Conservation (phyloP, 1,140 invertebrate species). For the Leptinotarsa defecta region DNA sequence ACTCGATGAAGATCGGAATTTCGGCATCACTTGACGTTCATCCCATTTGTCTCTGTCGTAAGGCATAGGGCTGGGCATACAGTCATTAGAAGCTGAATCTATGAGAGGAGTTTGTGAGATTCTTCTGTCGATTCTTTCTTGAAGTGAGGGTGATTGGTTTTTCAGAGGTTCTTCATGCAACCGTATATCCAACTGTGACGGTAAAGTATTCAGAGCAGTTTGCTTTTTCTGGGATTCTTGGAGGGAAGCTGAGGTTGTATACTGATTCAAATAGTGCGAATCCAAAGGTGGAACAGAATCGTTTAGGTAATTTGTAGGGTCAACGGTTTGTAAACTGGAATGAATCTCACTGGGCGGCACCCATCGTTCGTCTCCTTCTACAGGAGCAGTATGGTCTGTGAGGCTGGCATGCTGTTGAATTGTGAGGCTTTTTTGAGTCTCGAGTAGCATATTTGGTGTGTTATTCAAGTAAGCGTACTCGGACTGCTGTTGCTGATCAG, state of each 20-base stretch:
- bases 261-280: slow-evolving; percentile 36
- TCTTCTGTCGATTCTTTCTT: slow-evolving; percentile 41
- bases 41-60: slow-evolving; percentile 73
- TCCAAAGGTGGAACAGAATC: slow-evolving; percentile 26
- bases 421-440: slow-evolving; percentile 41
- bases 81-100: slow-evolving; percentile 62
- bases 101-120: slow-evolving; percentile 53
- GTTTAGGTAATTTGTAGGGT: slow-evolving; percentile 33
- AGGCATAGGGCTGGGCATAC: slow-evolving; percentile 67
- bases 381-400: slow-evolving; percentile 51
- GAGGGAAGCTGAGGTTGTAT: slow-evolving; percentile 12
- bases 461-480: slow-evolving; percentile 16
- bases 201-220: slow-evolving; percentile 31
- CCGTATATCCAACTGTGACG: slow-evolving; percentile 34
- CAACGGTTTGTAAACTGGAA: slow-evolving; percentile 46
- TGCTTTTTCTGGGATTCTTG: slow-evolving; percentile 36
- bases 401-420: slow-evolving; percentile 44
- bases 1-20: slow-evolving; percentile 69
- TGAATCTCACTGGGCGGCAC: slow-evolving; percentile 64
- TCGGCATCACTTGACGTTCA: slow-evolving; percentile 72
- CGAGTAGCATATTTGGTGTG: background rate
- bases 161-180: slow-evolving; percentile 43
- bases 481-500: background rate
- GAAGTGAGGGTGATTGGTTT: slow-evolving; percentile 39
- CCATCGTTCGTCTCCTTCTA: slow-evolving; percentile 67